Percentiles rank a stretch among this genome's conserved stretches.
These are phyloP conservation scores for Myrmecophaga tridactyla DNA, from an alignment of 2,113 vertebrate genomes.

Conservation along the genomic window DNA sequence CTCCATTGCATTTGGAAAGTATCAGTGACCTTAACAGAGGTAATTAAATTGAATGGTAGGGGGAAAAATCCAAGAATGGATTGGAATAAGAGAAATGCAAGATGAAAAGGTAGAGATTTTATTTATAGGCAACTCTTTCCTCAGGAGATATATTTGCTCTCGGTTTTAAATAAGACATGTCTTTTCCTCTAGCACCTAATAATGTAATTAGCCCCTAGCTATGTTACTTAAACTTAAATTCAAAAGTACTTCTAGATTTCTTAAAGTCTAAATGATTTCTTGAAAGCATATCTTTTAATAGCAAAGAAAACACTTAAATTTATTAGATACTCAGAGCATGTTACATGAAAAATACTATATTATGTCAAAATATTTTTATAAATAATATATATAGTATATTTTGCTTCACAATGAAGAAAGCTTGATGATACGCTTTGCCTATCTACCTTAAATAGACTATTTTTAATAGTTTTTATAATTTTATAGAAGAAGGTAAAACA, in stretches of 20 bases:
- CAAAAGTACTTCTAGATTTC: background rate
- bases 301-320: background rate
- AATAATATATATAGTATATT: too few relatives aligned
- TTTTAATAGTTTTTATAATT: constrained; percentile 6
- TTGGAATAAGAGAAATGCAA: background rate
- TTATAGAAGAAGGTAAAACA: constrained; percentile 44
- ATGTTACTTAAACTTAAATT: constrained; percentile 37
- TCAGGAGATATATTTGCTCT: background rate
- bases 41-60: background rate
- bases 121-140: background rate
- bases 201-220: background rate
- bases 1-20: background rate
- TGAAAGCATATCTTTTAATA: background rate
- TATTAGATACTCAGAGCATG: background rate
- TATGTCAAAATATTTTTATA: background rate
- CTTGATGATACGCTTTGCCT: background rate
- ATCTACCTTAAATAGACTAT: background rate
- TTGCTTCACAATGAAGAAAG: background rate
- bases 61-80: background rate
- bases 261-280: background rate
- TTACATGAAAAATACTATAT: background rate
- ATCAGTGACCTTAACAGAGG: background rate
- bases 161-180: background rate
- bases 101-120: background rate
- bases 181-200: background rate